Evolutionary conservation across 2,888 invertebrate species (phyloP).

Genomic region (Apomyelois bistriatella): DNA sequence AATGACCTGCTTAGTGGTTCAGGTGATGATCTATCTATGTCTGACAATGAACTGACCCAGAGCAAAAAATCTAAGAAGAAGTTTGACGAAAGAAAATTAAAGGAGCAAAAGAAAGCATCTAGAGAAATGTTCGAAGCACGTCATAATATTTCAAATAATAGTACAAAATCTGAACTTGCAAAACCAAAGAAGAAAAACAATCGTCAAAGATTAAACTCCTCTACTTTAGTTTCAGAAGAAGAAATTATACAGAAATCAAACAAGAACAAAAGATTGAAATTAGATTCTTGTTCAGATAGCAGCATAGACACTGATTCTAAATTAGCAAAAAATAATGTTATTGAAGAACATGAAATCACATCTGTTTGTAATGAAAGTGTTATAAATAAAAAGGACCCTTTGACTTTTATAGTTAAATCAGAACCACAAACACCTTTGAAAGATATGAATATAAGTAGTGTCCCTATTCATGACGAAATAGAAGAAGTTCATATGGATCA

Average conservation of each 20-base stretch:
- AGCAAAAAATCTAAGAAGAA: constrained; percentile 64
- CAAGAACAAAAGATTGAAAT: constrained; percentile 48
- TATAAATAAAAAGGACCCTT: constrained; percentile 45
- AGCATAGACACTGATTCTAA: constrained; percentile 27
- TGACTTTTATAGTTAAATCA: constrained; percentile 44
- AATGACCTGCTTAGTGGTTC: constrained; percentile 60
- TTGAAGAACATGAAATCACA: constrained; percentile 60
- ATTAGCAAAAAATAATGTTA: constrained; percentile 35
- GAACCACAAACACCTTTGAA: constrained; percentile 59
- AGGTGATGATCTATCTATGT: constrained; percentile 66
- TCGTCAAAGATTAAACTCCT: constrained; percentile 42
- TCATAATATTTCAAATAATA: constrained; percentile 43
- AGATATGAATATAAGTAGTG: constrained; percentile 40
- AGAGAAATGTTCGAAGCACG: constrained; percentile 69
- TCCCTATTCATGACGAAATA: constrained; percentile 45
- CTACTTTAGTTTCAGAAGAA: constrained; percentile 47
- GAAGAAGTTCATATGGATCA: constrained; percentile 46
- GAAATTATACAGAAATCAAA: constrained; percentile 30
- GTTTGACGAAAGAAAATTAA: constrained; percentile 58
- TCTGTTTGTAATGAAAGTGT: constrained; percentile 33
- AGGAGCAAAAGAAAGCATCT: constrained; percentile 67
- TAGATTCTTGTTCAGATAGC: constrained; percentile 52
- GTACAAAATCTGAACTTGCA: constrained; percentile 18
- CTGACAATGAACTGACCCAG: constrained; percentile 66
- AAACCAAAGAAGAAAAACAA: constrained; percentile 36